These are phyloP conservation scores for Didymodactylos carnosus DNA, from an alignment of 2,888 invertebrate species.

Conservation along the genomic window DNA sequence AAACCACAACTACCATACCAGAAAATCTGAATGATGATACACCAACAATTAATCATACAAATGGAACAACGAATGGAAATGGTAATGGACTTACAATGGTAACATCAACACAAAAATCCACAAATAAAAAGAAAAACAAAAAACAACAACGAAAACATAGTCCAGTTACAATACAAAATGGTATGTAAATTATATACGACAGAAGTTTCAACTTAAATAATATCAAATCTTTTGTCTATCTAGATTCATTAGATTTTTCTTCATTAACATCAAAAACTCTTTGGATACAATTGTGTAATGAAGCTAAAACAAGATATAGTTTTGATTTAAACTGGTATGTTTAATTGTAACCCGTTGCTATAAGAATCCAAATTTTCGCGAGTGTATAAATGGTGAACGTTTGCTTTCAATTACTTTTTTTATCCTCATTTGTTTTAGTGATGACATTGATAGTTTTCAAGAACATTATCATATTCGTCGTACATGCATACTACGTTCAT, in stretches of 20 bases:
- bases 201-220: too few relatives aligned
- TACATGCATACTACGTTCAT: constrained; percentile 38
- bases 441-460: not conserved
- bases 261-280: constrained; percentile 57
- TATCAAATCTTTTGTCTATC: not conserved
- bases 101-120: not conserved
- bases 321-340: not conserved
- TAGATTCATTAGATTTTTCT: not conserved
- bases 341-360: not conserved
- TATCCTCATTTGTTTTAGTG: not conserved
- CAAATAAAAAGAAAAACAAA: not conserved
- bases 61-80: too few relatives aligned
- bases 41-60: constrained; percentile 40
- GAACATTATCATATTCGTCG: not conserved
- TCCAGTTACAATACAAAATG: constrained; percentile 33
- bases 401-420: not conserved
- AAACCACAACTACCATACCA: constrained; percentile 39
- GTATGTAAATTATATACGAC: not conserved
- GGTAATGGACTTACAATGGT: too few relatives aligned
- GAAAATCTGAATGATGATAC: not conserved
- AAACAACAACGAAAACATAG: constrained; percentile 39
- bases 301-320: constrained; percentile 60
- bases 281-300: constrained; percentile 66
- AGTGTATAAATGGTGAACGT: too few relatives aligned
- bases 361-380: too few relatives aligned